These are phyloP conservation scores for Sycophaga agraensis DNA, from an alignment of 1,140 invertebrate genomes.

Conservation along the genomic window DNA sequence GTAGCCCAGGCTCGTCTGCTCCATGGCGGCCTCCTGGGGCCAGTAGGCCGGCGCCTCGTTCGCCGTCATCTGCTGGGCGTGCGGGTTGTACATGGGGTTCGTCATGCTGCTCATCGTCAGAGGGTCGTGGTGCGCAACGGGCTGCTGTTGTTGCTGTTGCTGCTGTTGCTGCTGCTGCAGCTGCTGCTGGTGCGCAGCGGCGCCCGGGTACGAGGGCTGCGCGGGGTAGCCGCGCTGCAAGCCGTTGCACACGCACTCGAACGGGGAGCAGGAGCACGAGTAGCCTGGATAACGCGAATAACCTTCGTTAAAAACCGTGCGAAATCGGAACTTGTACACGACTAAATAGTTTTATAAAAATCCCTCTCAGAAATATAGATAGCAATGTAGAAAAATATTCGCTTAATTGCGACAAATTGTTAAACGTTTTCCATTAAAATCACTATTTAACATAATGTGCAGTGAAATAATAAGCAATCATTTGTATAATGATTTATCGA, in stretches of 20 bases:
- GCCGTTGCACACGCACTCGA: slow-evolving; percentile 63
- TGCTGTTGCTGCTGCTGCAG: slow-evolving; percentile 37
- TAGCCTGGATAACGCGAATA: slow-evolving; percentile 53
- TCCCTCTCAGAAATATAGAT: too few relatives aligned
- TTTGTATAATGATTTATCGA: too few relatives aligned
- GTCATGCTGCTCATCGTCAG: background rate
- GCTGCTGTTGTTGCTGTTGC: slow-evolving; percentile 11
- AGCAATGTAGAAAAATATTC: too few relatives aligned
- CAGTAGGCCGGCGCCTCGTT: slow-evolving; percentile 39
- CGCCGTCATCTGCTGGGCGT: slow-evolving; percentile 15
- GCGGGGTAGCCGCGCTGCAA: slow-evolving; percentile 22
- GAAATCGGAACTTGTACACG: too few relatives aligned
- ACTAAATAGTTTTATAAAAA: too few relatives aligned
- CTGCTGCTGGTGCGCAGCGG: too few relatives aligned
- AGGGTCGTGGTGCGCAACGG: background rate
- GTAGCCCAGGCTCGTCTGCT: slow-evolving; percentile 41
- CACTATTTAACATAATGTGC: too few relatives aligned
- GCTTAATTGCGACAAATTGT: too few relatives aligned
- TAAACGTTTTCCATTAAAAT: too few relatives aligned
- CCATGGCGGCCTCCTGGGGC: slow-evolving; percentile 44
- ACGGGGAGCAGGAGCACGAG: slow-evolving; percentile 67
- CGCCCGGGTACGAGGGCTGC: slow-evolving; percentile 43
- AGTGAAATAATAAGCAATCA: too few relatives aligned
- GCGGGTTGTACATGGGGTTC: slow-evolving; percentile 1
- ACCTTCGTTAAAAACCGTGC: too few relatives aligned